Evolutionary conservation across 2,797 vertebrate species (phyloP).

Genomic region (Sebastes oblongus): DNA sequence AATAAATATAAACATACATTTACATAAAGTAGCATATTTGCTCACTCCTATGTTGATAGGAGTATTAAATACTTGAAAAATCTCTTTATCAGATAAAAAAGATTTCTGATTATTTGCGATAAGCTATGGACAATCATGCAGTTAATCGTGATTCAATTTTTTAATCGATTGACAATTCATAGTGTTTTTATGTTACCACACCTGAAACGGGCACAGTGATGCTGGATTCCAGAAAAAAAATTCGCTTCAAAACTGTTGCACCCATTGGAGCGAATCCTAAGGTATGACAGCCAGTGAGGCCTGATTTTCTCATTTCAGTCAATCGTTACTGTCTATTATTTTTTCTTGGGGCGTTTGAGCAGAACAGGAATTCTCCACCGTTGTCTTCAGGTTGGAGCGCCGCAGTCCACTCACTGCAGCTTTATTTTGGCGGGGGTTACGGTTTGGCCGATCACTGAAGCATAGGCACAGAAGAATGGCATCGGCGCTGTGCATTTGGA

Average conservation of each 20-base stretch:
- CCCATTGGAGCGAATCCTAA: not conserved
- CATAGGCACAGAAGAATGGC: conserved; percentile 10
- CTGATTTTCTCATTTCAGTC: conserved; percentile 10
- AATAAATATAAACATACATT: no score
- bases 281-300: not conserved
- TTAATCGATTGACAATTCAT: no score
- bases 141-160: no score
- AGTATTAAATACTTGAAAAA: no score
- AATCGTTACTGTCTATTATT: not conserved
- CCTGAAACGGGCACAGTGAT: not conserved
- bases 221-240: not conserved
- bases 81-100: no score
- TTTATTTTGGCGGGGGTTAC: conserved; percentile 36
- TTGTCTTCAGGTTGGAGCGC: conserved; percentile 14
- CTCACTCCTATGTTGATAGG: no score
- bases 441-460: conserved; percentile 26
- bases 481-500: conserved; percentile 21
- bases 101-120: no score
- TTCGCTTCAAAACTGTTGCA: not conserved
- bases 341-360: conserved; percentile 7
- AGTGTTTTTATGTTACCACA: not conserved
- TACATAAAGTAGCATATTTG: no score
- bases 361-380: conserved; percentile 7
- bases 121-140: no score
- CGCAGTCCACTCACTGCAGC: conserved; percentile 30